phyloP scores from a whole-genome alignment of 1,140 invertebrate genomes.

The Pentalonia nigronervosa region DNA sequence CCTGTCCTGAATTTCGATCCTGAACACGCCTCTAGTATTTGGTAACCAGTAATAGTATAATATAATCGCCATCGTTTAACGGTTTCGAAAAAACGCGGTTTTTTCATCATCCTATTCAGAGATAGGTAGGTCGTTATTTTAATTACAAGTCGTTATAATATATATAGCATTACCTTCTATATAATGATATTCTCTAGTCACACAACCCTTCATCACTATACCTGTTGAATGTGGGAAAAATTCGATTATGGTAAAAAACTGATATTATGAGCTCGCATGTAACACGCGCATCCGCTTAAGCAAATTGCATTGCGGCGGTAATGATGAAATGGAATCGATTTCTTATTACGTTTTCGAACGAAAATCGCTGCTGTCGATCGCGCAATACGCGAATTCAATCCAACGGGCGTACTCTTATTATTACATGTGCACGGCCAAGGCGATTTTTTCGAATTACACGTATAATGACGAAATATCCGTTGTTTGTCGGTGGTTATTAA shows the following conservation, averaged over 20 bases:
- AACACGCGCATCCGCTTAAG: neutral
- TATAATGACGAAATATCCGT: conserved; percentile 30
- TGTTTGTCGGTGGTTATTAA: neutral
- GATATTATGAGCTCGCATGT: neutral
- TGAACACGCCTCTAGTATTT: too few relatives aligned
- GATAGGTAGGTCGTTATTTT: neutral
- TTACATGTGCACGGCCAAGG: conserved; percentile 16
- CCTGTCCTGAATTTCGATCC: too few relatives aligned
- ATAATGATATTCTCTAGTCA: neutral
- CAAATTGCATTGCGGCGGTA: neutral
- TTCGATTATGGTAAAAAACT: neutral
- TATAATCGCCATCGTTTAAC: neutral
- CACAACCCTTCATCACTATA: neutral
- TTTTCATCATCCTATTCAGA: neutral
- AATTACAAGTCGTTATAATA: neutral
- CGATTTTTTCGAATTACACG: neutral
- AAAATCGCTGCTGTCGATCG: neutral
- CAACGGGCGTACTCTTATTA: neutral
- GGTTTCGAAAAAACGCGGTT: neutral
- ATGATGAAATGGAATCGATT: neutral
- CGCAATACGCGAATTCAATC: neutral
- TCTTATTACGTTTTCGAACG: neutral
- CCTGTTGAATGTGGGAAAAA: neutral
- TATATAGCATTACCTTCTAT: neutral
- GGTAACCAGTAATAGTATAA: too few relatives aligned